Conservation (phyloP, 2,888 invertebrate species). For the Eupithecia tripunctaria region DNA sequence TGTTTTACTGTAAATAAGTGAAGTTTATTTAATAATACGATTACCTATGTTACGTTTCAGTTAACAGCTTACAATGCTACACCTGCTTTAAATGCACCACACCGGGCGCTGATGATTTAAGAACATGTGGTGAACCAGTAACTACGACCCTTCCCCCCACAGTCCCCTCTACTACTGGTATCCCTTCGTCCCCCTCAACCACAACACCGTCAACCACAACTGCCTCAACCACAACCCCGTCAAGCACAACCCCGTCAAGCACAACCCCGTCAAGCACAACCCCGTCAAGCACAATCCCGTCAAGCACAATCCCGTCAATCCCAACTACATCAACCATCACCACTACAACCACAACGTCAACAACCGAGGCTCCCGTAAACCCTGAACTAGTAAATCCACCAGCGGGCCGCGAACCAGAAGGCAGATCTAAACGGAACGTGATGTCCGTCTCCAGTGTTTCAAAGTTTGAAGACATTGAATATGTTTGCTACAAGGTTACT, state of each 20-base stretch:
- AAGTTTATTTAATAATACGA: no score
- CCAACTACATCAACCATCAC: neutral
- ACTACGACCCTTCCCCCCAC: conserved; percentile 25
- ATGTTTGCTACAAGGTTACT: conserved; percentile 29
- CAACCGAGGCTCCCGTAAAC: neutral
- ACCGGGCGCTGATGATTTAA: conserved; percentile 39
- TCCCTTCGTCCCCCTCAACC: conserved; percentile 7
- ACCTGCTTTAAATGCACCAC: conserved; percentile 50
- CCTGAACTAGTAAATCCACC: neutral
- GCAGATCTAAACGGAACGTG: neutral
- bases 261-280: conserved; percentile 6
- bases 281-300: neutral
- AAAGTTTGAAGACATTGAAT: conserved; percentile 20
- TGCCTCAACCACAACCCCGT: conserved; percentile 13
- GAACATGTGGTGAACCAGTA: conserved; percentile 45
- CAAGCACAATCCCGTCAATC: neutral
- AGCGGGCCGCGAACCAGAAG: neutral
- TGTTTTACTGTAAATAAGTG: no score
- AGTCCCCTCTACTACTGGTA: conserved; percentile 18
- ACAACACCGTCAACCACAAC: conserved; percentile 14
- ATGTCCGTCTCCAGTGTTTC: neutral
- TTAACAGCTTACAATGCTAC: conserved; percentile 55
- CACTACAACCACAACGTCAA: neutral
- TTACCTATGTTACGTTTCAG: conserved; percentile 49
- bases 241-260: conserved; percentile 18